phyloP scores from a whole-genome alignment of 2,797 vertebrate genomes.

The Pangasius djambal region DNA sequence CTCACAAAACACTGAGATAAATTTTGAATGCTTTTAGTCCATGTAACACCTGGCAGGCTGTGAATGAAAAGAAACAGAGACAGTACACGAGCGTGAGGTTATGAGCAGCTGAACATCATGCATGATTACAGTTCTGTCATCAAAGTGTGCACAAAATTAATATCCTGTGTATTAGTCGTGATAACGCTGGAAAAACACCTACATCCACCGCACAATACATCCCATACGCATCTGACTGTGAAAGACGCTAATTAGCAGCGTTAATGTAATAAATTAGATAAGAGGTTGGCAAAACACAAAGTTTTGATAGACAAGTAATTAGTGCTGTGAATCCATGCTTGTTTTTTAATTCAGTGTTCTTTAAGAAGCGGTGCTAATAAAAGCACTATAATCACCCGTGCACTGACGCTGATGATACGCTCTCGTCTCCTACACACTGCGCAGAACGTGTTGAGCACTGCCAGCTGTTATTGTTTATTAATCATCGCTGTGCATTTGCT shows the following conservation, averaged over 20 bases:
- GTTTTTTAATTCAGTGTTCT: background rate
- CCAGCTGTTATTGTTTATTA: conserved; percentile 17
- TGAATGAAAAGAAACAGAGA: background rate
- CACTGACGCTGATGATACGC: background rate
- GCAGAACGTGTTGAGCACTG: background rate
- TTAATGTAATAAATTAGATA: conserved; percentile 5
- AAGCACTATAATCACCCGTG: background rate
- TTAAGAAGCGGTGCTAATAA: conserved; percentile 12
- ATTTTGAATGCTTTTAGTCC: background rate
- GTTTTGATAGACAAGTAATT: background rate
- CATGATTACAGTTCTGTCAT: background rate
- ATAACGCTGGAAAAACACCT: background rate
- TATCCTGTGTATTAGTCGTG: background rate
- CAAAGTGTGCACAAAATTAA: background rate
- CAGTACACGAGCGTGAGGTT: background rate
- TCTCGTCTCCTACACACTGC: conserved; percentile 3
- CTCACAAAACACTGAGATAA: background rate
- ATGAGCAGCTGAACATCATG: background rate
- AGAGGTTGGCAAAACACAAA: background rate
- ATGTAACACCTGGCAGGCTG: background rate
- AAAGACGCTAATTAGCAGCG: background rate
- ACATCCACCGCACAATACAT: background rate
- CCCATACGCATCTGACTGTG: background rate
- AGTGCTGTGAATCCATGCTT: background rate
- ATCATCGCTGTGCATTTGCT: background rate